Percentiles rank a stretch among this genome's conserved stretches.
phyloP scores from a whole-genome alignment of 1,140 invertebrate genomes.

The Danaus melanippus region DNA sequence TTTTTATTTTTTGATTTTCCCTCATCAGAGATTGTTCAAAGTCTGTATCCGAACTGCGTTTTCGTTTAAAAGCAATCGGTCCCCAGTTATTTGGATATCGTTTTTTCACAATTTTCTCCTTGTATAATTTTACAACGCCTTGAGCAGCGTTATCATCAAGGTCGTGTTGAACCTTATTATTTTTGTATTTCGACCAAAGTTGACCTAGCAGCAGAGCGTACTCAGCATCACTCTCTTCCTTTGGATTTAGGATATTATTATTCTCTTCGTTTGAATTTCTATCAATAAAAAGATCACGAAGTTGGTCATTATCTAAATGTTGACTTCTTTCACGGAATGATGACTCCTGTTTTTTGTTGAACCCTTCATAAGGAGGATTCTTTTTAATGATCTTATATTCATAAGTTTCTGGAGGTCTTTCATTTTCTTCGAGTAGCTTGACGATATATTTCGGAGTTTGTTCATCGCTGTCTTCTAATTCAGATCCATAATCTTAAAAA shows the following conservation, averaged over 20 bases:
- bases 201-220: constrained; percentile 73
- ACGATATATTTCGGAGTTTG: constrained; percentile 51
- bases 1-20: constrained; percentile 51
- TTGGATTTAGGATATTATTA: constrained; percentile 51
- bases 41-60: constrained; percentile 58
- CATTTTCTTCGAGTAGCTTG: constrained; percentile 46
- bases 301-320: constrained; percentile 69
- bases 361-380: constrained; percentile 28
- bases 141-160: constrained; percentile 43
- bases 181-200: constrained; percentile 76
- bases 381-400: constrained; percentile 62
- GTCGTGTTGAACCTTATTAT: constrained; percentile 55
- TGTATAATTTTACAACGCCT: constrained; percentile 59
- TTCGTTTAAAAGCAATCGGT: constrained; percentile 67
- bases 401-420: constrained; percentile 41
- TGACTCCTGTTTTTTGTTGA: constrained; percentile 51
- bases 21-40: constrained; percentile 31
- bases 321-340: constrained; percentile 72
- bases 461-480: constrained; percentile 49
- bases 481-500: constrained; percentile 41
- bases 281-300: constrained; percentile 73
- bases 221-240: constrained; percentile 66
- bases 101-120: constrained; percentile 66
- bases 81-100: constrained; percentile 63
- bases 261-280: constrained; percentile 64